Evolutionary conservation across 2,797 vertebrate species (phyloP).

Genomic region (Alectoris magna): DNA sequence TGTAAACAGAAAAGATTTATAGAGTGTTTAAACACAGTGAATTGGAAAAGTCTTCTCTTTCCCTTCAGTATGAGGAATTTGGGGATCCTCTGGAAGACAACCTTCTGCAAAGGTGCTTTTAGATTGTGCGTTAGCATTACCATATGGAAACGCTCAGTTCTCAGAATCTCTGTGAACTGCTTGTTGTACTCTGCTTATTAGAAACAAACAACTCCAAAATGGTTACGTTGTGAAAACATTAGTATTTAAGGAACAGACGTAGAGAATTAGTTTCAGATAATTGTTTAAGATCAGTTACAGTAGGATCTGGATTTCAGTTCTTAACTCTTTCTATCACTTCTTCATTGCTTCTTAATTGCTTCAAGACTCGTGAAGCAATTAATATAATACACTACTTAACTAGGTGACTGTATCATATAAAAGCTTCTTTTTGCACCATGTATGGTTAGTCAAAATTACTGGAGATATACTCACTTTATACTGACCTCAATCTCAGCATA

Average conservation of each 20-base stretch:
- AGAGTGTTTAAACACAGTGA: background rate
- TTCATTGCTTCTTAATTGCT: background rate
- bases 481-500: background rate
- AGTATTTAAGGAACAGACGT: background rate
- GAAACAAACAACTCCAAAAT: background rate
- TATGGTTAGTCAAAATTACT: background rate
- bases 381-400: background rate
- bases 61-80: background rate
- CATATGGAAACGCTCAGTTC: background rate
- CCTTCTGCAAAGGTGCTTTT: background rate
- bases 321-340: background rate
- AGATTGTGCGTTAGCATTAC: background rate
- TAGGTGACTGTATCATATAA: background rate
- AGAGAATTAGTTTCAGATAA: background rate
- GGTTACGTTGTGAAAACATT: background rate
- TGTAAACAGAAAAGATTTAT: background rate
- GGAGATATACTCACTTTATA: background rate
- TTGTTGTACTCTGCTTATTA: constrained; percentile 14
- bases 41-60: background rate
- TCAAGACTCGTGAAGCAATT: background rate
- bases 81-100: background rate
- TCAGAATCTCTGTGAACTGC: background rate
- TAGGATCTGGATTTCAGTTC: background rate
- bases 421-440: background rate
- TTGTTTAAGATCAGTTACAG: background rate